These are phyloP conservation scores for Mythimna pallens DNA, from an alignment of 2,888 invertebrate genomes.

Conservation along the genomic window DNA sequence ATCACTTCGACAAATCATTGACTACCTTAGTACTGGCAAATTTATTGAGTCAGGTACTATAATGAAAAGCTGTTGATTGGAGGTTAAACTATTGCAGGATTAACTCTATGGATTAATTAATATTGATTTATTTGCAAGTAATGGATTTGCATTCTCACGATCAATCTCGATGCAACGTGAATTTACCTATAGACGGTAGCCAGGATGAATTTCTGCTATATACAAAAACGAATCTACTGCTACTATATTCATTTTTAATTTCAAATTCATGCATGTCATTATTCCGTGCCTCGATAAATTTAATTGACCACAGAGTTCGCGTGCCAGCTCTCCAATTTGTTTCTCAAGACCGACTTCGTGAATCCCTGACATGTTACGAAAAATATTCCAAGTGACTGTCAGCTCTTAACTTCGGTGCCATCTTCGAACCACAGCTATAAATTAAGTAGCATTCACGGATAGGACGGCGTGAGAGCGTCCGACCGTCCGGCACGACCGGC, in stretches of 20 bases:
- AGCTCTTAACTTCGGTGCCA: conserved; percentile 61
- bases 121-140: neutral
- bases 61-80: conserved; percentile 19
- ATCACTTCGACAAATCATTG: conserved; percentile 51
- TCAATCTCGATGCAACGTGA: neutral
- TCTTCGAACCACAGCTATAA: conserved; percentile 64
- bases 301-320: conserved; percentile 54
- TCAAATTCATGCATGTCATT: neutral
- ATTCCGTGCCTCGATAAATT: conserved; percentile 46
- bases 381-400: conserved; percentile 61
- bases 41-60: conserved; percentile 33
- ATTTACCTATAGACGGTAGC: neutral
- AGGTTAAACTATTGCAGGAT: neutral
- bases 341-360: conserved; percentile 51
- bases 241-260: neutral
- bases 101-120: neutral
- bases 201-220: neutral
- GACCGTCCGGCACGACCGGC: conserved; percentile 81
- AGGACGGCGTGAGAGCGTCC: conserved; percentile 79
- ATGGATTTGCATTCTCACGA: neutral
- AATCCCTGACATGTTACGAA: conserved; percentile 58
- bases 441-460: conserved; percentile 67
- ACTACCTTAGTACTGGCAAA: conserved; percentile 26
- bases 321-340: conserved; percentile 51
- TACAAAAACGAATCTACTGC: neutral